Evolutionary conservation across 2,797 vertebrate species (phyloP).

Genomic region (Anguilla obscura): DNA sequence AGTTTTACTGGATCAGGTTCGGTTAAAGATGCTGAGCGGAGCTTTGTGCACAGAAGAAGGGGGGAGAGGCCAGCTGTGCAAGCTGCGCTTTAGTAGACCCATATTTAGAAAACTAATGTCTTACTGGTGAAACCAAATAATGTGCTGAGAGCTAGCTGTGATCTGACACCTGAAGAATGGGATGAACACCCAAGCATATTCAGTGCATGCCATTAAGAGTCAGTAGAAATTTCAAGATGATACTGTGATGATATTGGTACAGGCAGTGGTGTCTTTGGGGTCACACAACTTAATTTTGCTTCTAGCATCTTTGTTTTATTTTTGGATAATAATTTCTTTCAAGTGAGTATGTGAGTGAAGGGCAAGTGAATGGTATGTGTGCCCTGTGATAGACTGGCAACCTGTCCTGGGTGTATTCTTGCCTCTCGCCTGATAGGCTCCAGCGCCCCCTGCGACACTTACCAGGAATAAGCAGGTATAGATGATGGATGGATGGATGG

Average conservation of each 20-base stretch:
- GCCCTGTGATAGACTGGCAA: too few species aligned
- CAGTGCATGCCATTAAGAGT: conserved; percentile 17
- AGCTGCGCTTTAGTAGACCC: conserved; percentile 34
- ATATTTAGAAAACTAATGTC: conserved; percentile 47
- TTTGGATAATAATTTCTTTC: too few species aligned
- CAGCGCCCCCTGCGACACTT: too few species aligned
- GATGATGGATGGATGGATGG: too few species aligned
- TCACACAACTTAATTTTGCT: background rate
- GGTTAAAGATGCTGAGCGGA: conserved; percentile 27
- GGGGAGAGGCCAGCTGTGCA: conserved; percentile 36
- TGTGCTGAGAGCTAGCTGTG: conserved; percentile 50
- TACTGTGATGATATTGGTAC: background rate
- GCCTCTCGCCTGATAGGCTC: too few species aligned
- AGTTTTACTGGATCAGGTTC: conserved; percentile 20
- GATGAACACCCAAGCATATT: conserved; percentile 28
- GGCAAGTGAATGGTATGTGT: too few species aligned
- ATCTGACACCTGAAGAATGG: conserved; percentile 45
- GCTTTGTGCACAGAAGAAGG: conserved; percentile 24
- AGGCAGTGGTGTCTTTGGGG: conserved; percentile 13
- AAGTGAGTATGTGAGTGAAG: too few species aligned
- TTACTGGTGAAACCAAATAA: conserved; percentile 53
- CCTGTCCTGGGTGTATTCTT: too few species aligned
- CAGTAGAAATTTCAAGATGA: background rate
- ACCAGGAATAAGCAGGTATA: too few species aligned
- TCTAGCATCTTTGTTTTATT: too few species aligned